Base-by-base conservation (phyloP, 2,113 vertebrate species). In the Pelodiscus sinensis region DNA sequence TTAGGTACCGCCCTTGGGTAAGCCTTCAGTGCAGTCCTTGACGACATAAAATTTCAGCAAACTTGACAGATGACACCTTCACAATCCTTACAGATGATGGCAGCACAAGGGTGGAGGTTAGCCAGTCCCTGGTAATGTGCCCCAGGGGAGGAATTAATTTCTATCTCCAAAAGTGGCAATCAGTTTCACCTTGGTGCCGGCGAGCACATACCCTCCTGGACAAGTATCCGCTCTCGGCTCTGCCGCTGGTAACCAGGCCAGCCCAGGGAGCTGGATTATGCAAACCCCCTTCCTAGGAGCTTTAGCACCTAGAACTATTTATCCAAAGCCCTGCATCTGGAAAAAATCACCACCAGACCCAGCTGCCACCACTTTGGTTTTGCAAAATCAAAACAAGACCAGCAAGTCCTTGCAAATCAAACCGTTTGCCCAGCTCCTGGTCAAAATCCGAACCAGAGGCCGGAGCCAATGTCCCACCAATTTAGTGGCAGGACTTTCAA, bases 1-100 rank as follows among this genome's bases (percentile, higher is more conserved):
- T 38, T 51, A 75, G 75, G 56, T 11, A 3, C 75, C 51, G 29
- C 54, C 89, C 88, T 90, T 27, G n/a, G 90, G 88, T 86, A 51
- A 58, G 60, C 88, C 79, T 82, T 22, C 25, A 55, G 82, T 60
- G 51, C 14, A 27, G 65, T 8, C 31, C 71, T 14, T 16, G 14
- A 77, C 19, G 54, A 44, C 22, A 55, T 14, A 58, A 25, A 55
- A 82, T 52, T 50, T 60, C 22, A 44, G 12, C 6, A 21, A 2
- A 21, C 65, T 52, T 15, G 62, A 35, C 10, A 25, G 79, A 4
- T 10, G 1, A 75, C 15, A 7, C 58, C 22, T 73, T 31, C 38
- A 44, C 3, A 2, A 50, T 83, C 87, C 24, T 56, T 31, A 1
- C 10, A 11, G 44, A 75, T 9, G 1, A 21, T 18, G 1, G 16